These are phyloP conservation scores for Saiga tatarica DNA, from an alignment of 2,113 vertebrate species.

Conservation along the genomic window DNA sequence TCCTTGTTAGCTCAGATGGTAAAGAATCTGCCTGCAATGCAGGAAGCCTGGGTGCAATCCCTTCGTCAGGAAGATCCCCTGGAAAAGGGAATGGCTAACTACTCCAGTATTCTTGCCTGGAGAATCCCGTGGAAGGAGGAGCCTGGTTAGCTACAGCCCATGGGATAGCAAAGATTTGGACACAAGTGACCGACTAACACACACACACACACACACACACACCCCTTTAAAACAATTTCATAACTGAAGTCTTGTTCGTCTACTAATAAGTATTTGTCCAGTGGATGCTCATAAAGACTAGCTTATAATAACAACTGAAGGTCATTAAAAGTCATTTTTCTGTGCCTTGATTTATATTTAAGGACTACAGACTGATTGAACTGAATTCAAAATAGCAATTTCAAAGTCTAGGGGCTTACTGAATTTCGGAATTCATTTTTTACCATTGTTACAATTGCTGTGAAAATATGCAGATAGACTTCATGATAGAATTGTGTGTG, in stretches of 20 bases:
- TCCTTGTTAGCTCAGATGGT: neutral
- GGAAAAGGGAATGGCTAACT: neutral
- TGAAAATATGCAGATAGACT: neutral
- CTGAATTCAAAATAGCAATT: neutral
- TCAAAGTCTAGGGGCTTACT: neutral
- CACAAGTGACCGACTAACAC: neutral
- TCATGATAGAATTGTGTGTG: neutral
- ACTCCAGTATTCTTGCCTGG: neutral
- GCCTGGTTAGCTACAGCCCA: neutral
- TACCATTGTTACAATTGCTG: neutral
- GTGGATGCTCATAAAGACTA: neutral
- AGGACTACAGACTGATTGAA: neutral
- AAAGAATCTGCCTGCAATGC: neutral
- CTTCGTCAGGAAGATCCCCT: neutral
- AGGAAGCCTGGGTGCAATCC: neutral
- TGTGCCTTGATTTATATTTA: neutral
- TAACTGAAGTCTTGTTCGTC: neutral
- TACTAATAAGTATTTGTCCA: neutral
- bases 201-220: neutral
- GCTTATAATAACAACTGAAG: neutral
- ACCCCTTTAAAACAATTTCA: neutral
- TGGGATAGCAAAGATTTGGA: neutral
- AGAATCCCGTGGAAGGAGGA: neutral
- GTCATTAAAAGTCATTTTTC: neutral
- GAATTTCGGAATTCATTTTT: neutral